Evolutionary conservation across 2,888 invertebrate species (phyloP).

Genomic region (Herminia tarsipennalis): DNA sequence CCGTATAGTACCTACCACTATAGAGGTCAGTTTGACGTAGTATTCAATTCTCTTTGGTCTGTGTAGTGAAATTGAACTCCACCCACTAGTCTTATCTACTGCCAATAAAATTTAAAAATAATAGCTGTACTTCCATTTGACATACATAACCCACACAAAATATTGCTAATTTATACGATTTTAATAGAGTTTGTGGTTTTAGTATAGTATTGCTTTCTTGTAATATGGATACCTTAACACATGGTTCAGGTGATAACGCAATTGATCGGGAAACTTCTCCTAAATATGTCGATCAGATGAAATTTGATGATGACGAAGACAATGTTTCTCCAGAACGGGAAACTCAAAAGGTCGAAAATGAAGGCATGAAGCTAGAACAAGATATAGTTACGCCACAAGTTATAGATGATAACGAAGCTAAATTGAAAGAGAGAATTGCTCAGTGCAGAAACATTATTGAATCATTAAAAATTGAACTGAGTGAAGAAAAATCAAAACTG

Average conservation of each 20-base stretch:
- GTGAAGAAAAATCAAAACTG: conserved; percentile 69
- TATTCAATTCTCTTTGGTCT: too few species aligned
- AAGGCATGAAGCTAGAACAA: conserved; percentile 14
- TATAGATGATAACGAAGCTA: conserved; percentile 65
- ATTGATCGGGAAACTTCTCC: conserved; percentile 31
- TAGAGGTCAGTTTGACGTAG: too few species aligned
- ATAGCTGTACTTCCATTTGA: too few species aligned
- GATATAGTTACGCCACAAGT: conserved; percentile 50
- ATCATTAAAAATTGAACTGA: conserved; percentile 70
- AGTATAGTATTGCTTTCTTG: not conserved
- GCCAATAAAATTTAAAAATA: too few species aligned
- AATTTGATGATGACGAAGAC: conserved; percentile 17
- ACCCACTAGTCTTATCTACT: too few species aligned
- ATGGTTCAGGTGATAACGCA: conserved; percentile 62
- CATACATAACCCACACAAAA: too few species aligned
- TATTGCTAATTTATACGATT: too few species aligned
- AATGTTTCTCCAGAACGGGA: conserved; percentile 17
- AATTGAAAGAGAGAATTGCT: conserved; percentile 70
- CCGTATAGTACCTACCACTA: too few species aligned
- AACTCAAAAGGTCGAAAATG: conserved; percentile 16
- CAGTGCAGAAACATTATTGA: conserved; percentile 73
- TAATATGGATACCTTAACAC: conserved; percentile 52
- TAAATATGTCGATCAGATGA: conserved; percentile 23
- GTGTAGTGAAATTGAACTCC: too few species aligned
- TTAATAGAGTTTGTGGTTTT: not conserved